Percentiles rank a stretch among this genome's conserved stretches.
These are phyloP conservation scores for Prionailurus viverrinus DNA, from an alignment of 2,113 vertebrate species.

Conservation along the genomic window DNA sequence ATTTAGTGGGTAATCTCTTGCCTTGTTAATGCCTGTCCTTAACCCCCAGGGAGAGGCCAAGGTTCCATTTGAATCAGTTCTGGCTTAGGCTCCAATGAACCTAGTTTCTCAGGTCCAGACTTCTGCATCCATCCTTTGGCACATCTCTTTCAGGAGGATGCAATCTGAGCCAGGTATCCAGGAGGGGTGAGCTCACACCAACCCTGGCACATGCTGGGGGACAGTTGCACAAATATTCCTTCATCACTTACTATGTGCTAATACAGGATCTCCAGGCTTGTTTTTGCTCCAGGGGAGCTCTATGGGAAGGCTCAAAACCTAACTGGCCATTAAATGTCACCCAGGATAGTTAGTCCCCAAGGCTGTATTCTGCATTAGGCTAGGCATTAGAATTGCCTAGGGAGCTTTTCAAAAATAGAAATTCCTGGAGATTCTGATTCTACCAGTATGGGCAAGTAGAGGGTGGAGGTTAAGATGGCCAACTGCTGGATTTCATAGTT, in stretches of 20 bases:
- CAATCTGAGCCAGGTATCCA: background rate
- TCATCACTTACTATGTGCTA: background rate
- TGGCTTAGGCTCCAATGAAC: background rate
- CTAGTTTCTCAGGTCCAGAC: conserved; percentile 6
- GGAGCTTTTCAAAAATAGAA: conserved; percentile 36
- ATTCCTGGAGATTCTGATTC: conserved; percentile 8
- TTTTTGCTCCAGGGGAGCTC: background rate
- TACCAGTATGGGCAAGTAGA: background rate
- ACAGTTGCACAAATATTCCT: background rate
- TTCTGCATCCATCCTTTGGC: background rate
- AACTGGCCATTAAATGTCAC: background rate
- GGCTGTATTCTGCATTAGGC: background rate
- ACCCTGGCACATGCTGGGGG: background rate
- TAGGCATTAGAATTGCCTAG: conserved; percentile 1
- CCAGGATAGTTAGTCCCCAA: background rate
- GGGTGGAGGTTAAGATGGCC: background rate
- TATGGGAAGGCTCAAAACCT: background rate
- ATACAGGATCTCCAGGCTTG: background rate
- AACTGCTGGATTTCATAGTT: background rate
- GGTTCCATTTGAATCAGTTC: background rate
- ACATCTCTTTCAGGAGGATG: background rate
- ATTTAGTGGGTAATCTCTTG: background rate
- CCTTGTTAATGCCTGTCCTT: background rate
- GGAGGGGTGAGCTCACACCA: background rate
- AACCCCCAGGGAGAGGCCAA: background rate